These are phyloP conservation scores for Cochlearius cochlearius DNA, from an alignment of 2,113 vertebrate species.

Conservation along the genomic window DNA sequence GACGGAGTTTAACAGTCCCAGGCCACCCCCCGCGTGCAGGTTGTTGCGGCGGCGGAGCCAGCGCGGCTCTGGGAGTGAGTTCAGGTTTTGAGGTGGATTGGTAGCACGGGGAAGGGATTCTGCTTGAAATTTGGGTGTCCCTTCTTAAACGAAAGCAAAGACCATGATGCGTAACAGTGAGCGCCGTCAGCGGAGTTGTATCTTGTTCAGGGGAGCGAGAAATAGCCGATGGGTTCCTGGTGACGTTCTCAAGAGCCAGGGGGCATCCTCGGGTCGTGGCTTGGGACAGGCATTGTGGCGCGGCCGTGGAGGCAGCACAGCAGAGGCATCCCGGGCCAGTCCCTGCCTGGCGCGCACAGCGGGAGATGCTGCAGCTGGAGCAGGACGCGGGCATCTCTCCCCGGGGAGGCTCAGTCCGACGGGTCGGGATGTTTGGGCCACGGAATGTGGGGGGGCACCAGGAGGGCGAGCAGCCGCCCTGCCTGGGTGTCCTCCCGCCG, in stretches of 20 bases:
- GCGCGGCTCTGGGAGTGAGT: accelerated
- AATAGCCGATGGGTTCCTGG: neutral
- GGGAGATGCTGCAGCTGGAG: accelerated
- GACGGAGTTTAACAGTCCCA: accelerated
- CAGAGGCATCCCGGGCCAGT: accelerated
- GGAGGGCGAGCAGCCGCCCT: neutral
- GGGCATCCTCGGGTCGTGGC: neutral
- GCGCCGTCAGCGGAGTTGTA: neutral
- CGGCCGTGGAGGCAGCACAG: neutral
- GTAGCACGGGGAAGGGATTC: neutral
- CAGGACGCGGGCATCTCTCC: neutral
- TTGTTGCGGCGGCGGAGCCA: neutral
- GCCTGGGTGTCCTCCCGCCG: accelerated
- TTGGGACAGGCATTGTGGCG: accelerated
- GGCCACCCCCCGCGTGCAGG: accelerated
- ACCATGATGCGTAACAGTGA: neutral
- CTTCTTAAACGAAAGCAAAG: neutral
- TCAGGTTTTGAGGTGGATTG: neutral
- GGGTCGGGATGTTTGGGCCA: too few species aligned
- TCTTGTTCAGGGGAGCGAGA: neutral
- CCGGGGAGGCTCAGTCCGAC: accelerated
- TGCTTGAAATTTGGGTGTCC: neutral
- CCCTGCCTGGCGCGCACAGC: neutral
- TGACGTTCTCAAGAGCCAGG: accelerated
- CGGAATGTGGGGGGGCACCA: neutral